Percentiles rank a stretch among this genome's conserved stretches.
phyloP scores from a whole-genome alignment of 1,140 invertebrate species.

The Tribolium madens region DNA sequence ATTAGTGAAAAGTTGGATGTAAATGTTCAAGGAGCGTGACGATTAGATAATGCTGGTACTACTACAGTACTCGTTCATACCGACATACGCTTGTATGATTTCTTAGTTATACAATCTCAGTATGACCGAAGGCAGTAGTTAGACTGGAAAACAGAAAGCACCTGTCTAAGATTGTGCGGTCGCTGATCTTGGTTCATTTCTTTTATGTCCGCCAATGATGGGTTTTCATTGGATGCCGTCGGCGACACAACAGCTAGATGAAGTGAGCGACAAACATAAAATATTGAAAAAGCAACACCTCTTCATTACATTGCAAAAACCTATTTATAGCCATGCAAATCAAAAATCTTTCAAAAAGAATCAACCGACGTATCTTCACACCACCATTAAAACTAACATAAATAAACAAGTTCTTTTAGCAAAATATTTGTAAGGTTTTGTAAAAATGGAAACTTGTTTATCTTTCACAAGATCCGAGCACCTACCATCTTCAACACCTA shows the following conservation, averaged over 20 bases:
- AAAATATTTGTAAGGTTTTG: slow-evolving; percentile 7
- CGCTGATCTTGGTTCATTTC: slow-evolving; percentile 40
- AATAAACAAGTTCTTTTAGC: slow-evolving; percentile 30
- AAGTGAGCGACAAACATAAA: slow-evolving; percentile 27
- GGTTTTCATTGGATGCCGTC: slow-evolving; percentile 24
- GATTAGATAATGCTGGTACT: slow-evolving; percentile 40
- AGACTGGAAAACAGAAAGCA: slow-evolving; percentile 46
- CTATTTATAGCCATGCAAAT: slow-evolving; percentile 23
- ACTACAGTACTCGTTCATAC: slow-evolving; percentile 16
- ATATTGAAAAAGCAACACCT: slow-evolving; percentile 24
- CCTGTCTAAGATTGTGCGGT: slow-evolving; percentile 42
- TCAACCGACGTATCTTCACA: background rate
- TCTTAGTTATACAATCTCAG: slow-evolving; percentile 42
- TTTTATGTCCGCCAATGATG: slow-evolving; percentile 28
- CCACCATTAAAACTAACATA: slow-evolving; percentile 3
- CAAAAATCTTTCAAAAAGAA: background rate
- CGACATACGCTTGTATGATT: slow-evolving; percentile 39
- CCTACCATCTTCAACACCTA: background rate
- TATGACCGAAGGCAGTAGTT: slow-evolving; percentile 43
- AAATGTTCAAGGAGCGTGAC: slow-evolving; percentile 43
- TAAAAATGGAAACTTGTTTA: background rate
- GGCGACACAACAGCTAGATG: slow-evolving; percentile 30
- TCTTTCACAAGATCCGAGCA: background rate
- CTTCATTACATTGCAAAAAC: slow-evolving; percentile 15
- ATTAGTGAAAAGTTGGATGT: slow-evolving; percentile 19